A percentile compares a stretch with the other conserved stretches of the same genome.
phyloP scores from a whole-genome alignment of 2,797 vertebrate species.

The Coranthus polyacanthus region DNA sequence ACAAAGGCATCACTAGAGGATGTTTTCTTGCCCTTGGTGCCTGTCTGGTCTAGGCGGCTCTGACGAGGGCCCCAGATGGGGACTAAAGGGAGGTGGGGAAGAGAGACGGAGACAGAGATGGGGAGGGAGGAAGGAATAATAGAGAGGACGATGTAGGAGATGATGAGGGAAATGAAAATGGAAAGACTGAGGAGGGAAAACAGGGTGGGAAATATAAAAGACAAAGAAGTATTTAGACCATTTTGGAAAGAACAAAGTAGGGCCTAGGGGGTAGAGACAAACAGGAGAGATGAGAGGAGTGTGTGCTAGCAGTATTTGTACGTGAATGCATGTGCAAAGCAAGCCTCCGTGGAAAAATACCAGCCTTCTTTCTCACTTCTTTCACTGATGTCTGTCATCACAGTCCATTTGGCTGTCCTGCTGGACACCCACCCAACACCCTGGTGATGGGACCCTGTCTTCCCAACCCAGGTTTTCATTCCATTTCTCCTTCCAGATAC shows the following conservation, averaged over 20 bases:
- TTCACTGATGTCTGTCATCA: conserved; percentile 68
- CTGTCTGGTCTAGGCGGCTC: conserved; percentile 47
- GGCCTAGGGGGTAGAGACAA: conserved; percentile 3
- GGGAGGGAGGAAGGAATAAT: conserved; percentile 9
- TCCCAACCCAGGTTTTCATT: conserved; percentile 32
- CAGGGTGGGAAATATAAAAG: conserved; percentile 15
- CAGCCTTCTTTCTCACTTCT: conserved; percentile 61
- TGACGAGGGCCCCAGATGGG: conserved; percentile 60
- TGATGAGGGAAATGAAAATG: conserved; percentile 14
- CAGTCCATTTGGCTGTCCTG: conserved; percentile 45
- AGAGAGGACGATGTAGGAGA: conserved; percentile 6
- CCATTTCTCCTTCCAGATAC: too few species aligned
- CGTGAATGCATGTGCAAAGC: conserved; percentile 25
- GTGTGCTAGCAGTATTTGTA: neutral
- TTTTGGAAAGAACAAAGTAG: neutral
- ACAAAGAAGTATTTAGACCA: too few species aligned
- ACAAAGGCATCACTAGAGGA: conserved; percentile 48
- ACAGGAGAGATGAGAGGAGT: conserved; percentile 11
- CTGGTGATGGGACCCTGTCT: conserved; percentile 23
- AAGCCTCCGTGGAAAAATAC: conserved; percentile 72
- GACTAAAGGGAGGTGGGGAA: conserved; percentile 31
- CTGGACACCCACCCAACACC: conserved; percentile 22
- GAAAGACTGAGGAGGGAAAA: conserved; percentile 18
- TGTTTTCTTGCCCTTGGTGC: conserved; percentile 66
- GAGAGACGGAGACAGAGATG: conserved; percentile 8